Evolutionary conservation across 2,797 vertebrate species (phyloP).

Genomic region (Octomys mimax): DNA sequence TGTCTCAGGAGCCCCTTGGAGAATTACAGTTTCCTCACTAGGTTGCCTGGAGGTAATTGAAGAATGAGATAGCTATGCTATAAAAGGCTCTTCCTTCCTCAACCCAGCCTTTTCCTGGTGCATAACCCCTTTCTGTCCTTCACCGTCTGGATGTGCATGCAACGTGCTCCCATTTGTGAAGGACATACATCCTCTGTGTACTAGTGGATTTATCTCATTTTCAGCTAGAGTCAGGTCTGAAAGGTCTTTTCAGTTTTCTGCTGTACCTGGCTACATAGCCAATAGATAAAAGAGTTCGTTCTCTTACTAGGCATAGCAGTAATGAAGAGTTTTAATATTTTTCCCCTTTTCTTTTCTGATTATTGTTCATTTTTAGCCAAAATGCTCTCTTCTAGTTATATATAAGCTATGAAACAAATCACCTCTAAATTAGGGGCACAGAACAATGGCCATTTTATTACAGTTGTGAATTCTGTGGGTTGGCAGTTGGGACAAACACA

Average conservation of each 20-base stretch:
- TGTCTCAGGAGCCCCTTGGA: constrained; percentile 58
- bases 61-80: constrained; percentile 60
- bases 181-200: background rate
- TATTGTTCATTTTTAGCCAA: background rate
- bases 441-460: background rate
- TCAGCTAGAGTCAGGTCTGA: background rate
- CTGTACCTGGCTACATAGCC: background rate
- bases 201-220: background rate
- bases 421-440: background rate
- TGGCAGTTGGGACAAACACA: background rate
- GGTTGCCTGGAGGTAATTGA: constrained; percentile 53
- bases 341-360: background rate
- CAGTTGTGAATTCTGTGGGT: background rate
- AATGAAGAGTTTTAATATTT: background rate
- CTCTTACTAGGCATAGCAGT: background rate
- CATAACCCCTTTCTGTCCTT: constrained; percentile 35
- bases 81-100: constrained; percentile 73
- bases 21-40: constrained; percentile 55
- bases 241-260: background rate
- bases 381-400: background rate
- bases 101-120: constrained; percentile 59
- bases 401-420: background rate
- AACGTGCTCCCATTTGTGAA: background rate
- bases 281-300: background rate
- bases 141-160: background rate